Evolutionary conservation across 2,888 invertebrate species (phyloP).

Genomic region (Drosophila gaucha): DNA sequence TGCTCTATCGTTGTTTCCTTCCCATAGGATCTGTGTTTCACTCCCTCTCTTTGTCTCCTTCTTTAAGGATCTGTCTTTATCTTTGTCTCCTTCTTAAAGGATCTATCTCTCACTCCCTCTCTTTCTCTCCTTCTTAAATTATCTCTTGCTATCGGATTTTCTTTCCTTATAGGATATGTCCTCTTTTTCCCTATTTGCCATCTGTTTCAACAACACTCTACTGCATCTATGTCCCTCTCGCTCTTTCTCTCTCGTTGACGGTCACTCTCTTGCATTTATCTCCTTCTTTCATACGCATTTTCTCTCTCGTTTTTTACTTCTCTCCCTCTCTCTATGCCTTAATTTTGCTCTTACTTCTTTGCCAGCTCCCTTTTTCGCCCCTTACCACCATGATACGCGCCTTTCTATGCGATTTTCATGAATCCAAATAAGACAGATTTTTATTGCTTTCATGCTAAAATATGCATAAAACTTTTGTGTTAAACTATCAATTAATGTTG

Average conservation of each 20-base stretch:
- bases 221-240: no score
- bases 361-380: no score
- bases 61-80: no score
- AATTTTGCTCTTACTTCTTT: no score
- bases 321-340: neutral
- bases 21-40: no score
- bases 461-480: no score
- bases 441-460: neutral
- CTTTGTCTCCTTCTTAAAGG: no score
- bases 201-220: no score
- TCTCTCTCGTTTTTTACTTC: neutral
- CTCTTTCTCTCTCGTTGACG: neutral
- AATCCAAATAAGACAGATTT: neutral
- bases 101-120: neutral
- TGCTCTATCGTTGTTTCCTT: no score
- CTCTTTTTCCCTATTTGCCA: neutral
- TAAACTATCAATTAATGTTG: neutral
- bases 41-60: no score
- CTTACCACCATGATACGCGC: no score
- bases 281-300: neutral
- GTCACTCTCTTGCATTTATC: neutral
- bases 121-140: no score
- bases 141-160: neutral
- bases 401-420: slow-evolving; percentile 4
- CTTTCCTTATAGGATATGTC: neutral